Evolutionary conservation across 2,113 vertebrate species (phyloP).

Genomic region (Brachypodius melanocephalos): DNA sequence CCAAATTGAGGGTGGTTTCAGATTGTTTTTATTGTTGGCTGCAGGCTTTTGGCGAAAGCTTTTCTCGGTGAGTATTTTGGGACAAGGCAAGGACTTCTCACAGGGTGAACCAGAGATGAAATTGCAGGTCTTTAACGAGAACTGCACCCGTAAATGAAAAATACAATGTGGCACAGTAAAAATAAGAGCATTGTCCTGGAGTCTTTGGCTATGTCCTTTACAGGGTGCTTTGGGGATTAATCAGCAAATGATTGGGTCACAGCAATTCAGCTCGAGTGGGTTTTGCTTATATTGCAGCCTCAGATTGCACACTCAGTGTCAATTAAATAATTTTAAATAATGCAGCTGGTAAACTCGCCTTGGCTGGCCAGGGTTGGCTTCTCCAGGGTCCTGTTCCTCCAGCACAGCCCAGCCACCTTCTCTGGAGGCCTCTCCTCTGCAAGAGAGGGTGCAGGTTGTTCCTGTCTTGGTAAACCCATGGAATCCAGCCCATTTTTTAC

Average conservation of each 20-base stretch:
- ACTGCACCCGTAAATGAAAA: neutral
- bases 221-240: neutral
- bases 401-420: neutral
- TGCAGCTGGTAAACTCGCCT: neutral
- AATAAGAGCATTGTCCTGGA: neutral
- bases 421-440: neutral
- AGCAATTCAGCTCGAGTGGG: neutral
- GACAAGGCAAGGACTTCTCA: neutral
- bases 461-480: fast-evolving
- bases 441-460: fast-evolving
- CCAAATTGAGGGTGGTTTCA: neutral
- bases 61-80: neutral
- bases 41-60: neutral
- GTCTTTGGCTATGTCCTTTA: neutral
- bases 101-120: neutral
- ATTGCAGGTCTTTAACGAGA: neutral
- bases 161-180: neutral
- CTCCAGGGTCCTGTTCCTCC: neutral
- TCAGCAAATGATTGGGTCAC: neutral
- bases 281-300: neutral
- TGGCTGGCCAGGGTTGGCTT: neutral
- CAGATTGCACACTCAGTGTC: neutral
- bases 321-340: neutral
- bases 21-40: neutral
- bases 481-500: neutral